Conservation (phyloP, 2,888 invertebrate genomes). For the Cantharis rustica region DNA sequence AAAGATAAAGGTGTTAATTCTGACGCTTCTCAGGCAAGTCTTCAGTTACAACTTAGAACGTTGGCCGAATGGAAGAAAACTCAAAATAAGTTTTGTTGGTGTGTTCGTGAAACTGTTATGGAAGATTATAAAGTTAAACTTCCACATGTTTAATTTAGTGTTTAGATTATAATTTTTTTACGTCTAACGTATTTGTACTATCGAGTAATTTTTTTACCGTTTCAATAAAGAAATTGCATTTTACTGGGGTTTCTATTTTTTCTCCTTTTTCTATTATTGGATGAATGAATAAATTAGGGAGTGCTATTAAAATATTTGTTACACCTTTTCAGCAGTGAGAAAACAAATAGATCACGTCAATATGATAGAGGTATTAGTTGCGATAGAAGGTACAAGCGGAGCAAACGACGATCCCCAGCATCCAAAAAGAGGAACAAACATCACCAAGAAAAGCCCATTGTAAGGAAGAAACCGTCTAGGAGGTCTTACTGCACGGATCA, state of each 20-base stretch:
- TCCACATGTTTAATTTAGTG: slow-evolving; percentile 25
- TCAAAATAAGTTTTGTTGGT: slow-evolving; percentile 68
- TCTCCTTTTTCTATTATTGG: not conserved
- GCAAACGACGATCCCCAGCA: slow-evolving; percentile 81
- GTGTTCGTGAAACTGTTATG: slow-evolving; percentile 62
- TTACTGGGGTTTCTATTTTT: not conserved
- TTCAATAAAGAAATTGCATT: not conserved
- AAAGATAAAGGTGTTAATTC: slow-evolving; percentile 51
- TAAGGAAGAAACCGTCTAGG: slow-evolving; percentile 50
- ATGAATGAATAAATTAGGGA: not conserved
- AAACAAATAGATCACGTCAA: slow-evolving; percentile 63
- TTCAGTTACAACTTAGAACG: slow-evolving; percentile 62
- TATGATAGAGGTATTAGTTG: slow-evolving; percentile 77
- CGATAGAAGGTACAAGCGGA: slow-evolving; percentile 84
- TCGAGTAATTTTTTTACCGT: not conserved
- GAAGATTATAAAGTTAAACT: slow-evolving; percentile 60
- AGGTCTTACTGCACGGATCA: slow-evolving; percentile 59
- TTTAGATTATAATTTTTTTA: not conserved
- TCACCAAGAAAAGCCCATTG: slow-evolving; percentile 60
- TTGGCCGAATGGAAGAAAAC: slow-evolving; percentile 65
- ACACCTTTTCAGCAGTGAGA: slow-evolving; percentile 60
- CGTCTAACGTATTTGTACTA: not conserved
- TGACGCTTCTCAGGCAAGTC: slow-evolving; percentile 54
- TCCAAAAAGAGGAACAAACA: slow-evolving; percentile 77
- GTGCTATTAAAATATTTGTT: not conserved